phyloP scores from a whole-genome alignment of 2,888 invertebrate genomes.

The Drosophila prolongata region DNA sequence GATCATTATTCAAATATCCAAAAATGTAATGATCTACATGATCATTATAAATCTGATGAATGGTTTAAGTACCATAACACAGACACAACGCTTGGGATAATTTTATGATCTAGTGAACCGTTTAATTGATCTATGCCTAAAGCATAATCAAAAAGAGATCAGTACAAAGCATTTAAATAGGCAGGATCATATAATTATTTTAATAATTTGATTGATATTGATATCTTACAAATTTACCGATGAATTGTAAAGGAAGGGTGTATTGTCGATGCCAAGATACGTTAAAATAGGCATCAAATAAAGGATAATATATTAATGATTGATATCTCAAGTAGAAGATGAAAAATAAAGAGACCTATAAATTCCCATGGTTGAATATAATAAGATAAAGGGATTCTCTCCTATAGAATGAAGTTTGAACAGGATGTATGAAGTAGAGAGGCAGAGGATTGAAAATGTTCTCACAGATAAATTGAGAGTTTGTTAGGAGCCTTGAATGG shows the following conservation, averaged over 20 bases:
- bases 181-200: not conserved
- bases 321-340: not conserved
- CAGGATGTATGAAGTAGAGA: not conserved
- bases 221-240: not conserved
- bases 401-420: not conserved
- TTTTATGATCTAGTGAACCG: not conserved
- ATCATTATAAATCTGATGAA: not conserved
- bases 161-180: not conserved
- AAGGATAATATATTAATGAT: not conserved
- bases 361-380: not conserved
- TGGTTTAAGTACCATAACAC: not conserved
- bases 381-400: not conserved
- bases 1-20: not conserved
- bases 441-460: not conserved
- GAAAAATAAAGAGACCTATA: not conserved
- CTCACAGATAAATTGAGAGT: not conserved
- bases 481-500: too few relatives aligned
- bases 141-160: too few relatives aligned
- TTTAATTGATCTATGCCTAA: not conserved
- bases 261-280: too few relatives aligned
- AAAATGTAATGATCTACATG: not conserved
- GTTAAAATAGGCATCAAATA: too few relatives aligned
- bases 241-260: not conserved
- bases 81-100: not conserved
- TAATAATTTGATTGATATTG: not conserved